Percentiles rank a stretch among this genome's conserved stretches.
phyloP scores from a whole-genome alignment of 64 coral and sea anemone genomes.

The Catalaphyllia jardinei region DNA sequence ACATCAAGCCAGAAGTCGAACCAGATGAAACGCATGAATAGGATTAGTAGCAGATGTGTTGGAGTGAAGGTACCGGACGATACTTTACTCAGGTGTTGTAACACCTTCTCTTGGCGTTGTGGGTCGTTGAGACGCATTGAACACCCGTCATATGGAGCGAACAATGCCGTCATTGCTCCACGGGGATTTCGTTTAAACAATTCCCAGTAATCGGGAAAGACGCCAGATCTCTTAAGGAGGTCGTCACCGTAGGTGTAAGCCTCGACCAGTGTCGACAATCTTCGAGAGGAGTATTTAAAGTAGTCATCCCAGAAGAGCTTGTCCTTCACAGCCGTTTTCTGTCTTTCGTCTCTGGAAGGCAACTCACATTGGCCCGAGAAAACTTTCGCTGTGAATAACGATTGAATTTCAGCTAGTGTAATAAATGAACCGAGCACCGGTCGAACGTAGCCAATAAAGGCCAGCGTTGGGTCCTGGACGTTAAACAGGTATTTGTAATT shows the following conservation, averaged over 20 bases:
- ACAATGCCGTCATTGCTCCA: constrained; percentile 49
- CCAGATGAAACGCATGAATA: constrained; percentile 76
- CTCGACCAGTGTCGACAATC: constrained; percentile 67
- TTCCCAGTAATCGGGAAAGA: constrained; percentile 47
- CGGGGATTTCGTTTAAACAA: constrained; percentile 68
- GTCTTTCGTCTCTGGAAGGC: constrained; percentile 44
- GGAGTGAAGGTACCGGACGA: constrained; percentile 37
- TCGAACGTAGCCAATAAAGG: constrained; percentile 58
- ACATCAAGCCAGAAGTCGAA: constrained; percentile 76
- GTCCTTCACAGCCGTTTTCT: constrained; percentile 51
- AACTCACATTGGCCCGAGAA: constrained; percentile 57
- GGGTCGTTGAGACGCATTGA: constrained; percentile 50
- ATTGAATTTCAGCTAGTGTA: constrained; percentile 19
- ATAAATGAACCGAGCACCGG: constrained; percentile 57
- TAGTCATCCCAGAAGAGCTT: constrained; percentile 74
- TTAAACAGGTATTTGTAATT: constrained; percentile 78
- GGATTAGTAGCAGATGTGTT: constrained; percentile 49
- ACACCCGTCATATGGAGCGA: constrained; percentile 53
- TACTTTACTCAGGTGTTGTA: constrained; percentile 48
- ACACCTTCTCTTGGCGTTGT: constrained; percentile 26
- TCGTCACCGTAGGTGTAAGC: constrained; percentile 74
- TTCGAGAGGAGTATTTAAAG: constrained; percentile 75
- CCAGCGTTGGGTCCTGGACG: constrained; percentile 51
- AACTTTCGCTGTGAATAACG: constrained; percentile 24
- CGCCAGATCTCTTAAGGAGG: constrained; percentile 37